Base-by-base conservation (phyloP, 2,113 vertebrate species). In the Cervus canadensis region DNA sequence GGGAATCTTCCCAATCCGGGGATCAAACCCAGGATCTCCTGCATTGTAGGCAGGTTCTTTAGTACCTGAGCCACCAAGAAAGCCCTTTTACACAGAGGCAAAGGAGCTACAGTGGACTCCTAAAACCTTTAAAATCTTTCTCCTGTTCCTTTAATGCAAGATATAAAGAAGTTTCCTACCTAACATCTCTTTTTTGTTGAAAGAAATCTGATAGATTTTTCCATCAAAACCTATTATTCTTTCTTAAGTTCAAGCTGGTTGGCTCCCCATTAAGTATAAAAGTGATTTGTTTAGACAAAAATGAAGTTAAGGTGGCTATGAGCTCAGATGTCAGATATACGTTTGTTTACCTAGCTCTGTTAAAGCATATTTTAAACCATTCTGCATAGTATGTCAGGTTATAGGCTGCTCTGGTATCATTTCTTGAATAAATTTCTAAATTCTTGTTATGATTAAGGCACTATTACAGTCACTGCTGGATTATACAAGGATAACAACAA, bases 381-480 rank as follows among this genome's bases (percentile, higher is more conserved):
- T 71, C 64, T 96, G 92, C 88, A 98, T 92, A 89, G 87, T 48
- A 89, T 43, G 54, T 71, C 74, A 92, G 84, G 76, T 52, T 96
- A 64, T 13, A 96, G 62, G 87, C 36, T 94, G 59, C 59, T 93
- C 87, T 92, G 48, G 88, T 83, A 98, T 71, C 60, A 81, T 79
- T 86, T 96, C 64, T 97, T 87, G n/a, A 94, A 50, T 78, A 95
- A 79, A 76, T 6, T 90, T 96, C 74, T 62, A 87, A 86, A 96
- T 59, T 30, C 67, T 91, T 91, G 33, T 40, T 88, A 94, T 45
- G n/a, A 94, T 89, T 76, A 98, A 98, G 96, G 98, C 96, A 98
- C 92, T 96, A 1, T 64, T 79, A 88, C 16, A 97, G 85, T 79
- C 86, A 95, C 0, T 93, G 71, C 64, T 94, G 64, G 43, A 92